These are phyloP conservation scores for Cistogaster globosa DNA, from an alignment of 2,888 invertebrate genomes.

Conservation along the genomic window DNA sequence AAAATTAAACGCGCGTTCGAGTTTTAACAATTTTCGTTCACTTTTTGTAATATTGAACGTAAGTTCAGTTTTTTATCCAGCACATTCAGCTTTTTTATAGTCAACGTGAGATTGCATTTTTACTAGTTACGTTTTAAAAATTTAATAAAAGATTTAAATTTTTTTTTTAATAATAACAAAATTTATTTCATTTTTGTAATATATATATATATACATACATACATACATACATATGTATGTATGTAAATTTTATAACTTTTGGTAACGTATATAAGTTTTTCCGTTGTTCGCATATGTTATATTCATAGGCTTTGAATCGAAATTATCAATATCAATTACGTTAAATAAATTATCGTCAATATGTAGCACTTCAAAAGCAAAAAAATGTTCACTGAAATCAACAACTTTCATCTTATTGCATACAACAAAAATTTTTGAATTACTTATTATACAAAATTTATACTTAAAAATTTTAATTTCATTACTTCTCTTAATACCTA, in stretches of 20 bases:
- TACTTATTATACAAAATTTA: conserved; percentile 35
- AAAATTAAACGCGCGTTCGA: neutral
- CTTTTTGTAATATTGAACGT: neutral
- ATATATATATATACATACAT: no score
- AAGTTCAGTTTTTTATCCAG: neutral
- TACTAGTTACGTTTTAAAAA: neutral
- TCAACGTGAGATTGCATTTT: no score
- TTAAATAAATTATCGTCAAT: conserved; percentile 38
- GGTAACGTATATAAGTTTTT: conserved; percentile 30
- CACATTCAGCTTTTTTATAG: no score
- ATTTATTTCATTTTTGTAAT: neutral
- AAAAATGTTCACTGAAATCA: conserved; percentile 50
- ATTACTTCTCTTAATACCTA: conserved; percentile 10
- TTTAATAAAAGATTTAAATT: neutral
- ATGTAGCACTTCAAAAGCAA: conserved; percentile 49
- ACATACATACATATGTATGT: no score
- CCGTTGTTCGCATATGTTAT: conserved; percentile 56
- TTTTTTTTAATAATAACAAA: neutral
- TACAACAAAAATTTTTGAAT: conserved; percentile 32
- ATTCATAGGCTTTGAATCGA: conserved; percentile 49
- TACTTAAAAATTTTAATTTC: conserved; percentile 29
- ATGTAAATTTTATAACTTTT: neutral
- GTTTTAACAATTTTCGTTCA: neutral
- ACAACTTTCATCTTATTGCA: conserved; percentile 49
- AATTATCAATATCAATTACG: conserved; percentile 42